phyloP scores from a whole-genome alignment of 1,140 invertebrate genomes.

The Mycetomoellerius zeteki region DNA sequence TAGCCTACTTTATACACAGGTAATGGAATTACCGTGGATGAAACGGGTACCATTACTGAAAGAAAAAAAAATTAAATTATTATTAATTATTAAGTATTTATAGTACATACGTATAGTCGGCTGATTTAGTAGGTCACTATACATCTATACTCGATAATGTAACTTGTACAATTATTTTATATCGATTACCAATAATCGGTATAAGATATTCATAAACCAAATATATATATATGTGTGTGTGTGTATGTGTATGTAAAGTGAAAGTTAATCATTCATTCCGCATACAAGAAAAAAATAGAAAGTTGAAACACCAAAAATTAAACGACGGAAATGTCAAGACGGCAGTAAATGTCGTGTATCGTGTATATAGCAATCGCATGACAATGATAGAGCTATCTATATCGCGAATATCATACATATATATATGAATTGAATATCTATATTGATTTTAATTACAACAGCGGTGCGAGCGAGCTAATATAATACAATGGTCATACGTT shows the following conservation, averaged over 20 bases:
- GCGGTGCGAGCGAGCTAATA: not conserved
- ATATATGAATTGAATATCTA: not conserved
- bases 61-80: conserved; percentile 24
- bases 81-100: not conserved
- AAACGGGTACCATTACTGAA: conserved; percentile 89
- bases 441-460: conserved; percentile 28
- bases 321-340: not conserved
- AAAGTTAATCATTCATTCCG: not conserved
- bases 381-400: no score
- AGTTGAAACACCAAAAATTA: not conserved
- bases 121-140: not conserved
- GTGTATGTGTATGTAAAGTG: not conserved
- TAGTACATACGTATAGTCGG: not conserved
- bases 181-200: not conserved
- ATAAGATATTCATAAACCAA: not conserved
- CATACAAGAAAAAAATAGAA: conserved; percentile 16
- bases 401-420: not conserved
- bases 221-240: no score
- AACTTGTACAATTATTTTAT: conserved; percentile 1
- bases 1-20: conserved; percentile 88
- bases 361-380: not conserved
- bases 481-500: not conserved
- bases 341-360: not conserved
- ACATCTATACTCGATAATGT: not conserved
- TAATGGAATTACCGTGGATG: conserved; percentile 89